Evolutionary conservation across 2,797 vertebrate species (phyloP), one percentile per base, ranked within the genome.

Genomic region (Anguilla marmorata): DNA sequence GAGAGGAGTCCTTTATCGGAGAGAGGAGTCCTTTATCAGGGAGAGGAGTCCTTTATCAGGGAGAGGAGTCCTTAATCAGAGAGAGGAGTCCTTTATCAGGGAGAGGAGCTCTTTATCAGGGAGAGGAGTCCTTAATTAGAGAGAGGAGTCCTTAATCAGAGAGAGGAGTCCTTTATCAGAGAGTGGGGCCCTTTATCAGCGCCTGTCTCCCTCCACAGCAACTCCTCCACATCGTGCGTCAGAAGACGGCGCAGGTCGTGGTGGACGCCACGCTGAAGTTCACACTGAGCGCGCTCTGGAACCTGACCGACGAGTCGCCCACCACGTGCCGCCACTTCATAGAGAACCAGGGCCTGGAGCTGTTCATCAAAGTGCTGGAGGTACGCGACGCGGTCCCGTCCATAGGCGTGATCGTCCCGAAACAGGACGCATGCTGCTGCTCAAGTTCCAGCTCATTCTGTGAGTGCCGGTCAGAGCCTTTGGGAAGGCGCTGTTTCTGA

Each of bases 261-360:
- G 98, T 99, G 93, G 99, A 99, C 45, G 98, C 99, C 89, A 99
- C 98, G 0, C 96, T 99, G 87, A 99, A 99, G 91, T 99, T 99
- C 92, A 99, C 99, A 0, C 86, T 99, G 93, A 99, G 98, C 0
- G 99, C 99, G 5, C 97, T 99, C 90, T 99, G 99, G 99, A 99
- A 99, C 94, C 97, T 99, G 89, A 99, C 99, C 0, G 99, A 99
- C 87, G 99, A 99, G 92, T 99, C 99, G 1, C 99, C 99, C 7
- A 99, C 99, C 74, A 99, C 99, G 0, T 99, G 99, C 94, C 96
- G 97, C 90, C 98, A 99, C 95, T 99, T 99, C 90, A 99, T 99
- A 79, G 98, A 99, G 96, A 99, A 99, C 94, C 98, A 99, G 94
- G 99, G 98, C 72, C 94, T 99, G 87, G 98, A 99, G 86, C 97